Evolutionary conservation across 2,888 invertebrate genomes (phyloP).

Genomic region (Acronicta alni): DNA sequence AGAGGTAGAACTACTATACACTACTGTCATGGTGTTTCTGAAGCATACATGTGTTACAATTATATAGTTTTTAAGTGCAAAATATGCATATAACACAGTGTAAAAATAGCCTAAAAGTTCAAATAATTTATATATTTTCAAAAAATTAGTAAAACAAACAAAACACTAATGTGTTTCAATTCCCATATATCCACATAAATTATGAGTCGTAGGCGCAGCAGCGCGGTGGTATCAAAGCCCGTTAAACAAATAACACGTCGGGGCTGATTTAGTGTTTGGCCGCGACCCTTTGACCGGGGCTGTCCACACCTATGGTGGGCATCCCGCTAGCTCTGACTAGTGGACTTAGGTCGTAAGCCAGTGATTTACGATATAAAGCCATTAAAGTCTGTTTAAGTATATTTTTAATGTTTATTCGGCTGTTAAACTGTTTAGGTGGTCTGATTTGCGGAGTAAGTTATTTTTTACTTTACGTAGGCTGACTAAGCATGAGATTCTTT

Average conservation of each 20-base stretch:
- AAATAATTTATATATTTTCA: constrained; percentile 12
- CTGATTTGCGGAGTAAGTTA: not conserved
- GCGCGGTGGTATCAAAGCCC: constrained; percentile 64
- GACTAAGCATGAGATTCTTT: too few species aligned
- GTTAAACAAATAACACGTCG: constrained; percentile 78
- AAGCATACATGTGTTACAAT: too few species aligned
- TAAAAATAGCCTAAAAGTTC: not conserved
- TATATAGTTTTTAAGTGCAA: not conserved
- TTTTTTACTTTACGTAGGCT: too few species aligned
- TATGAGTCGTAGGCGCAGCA: constrained; percentile 47
- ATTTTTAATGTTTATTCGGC: constrained; percentile 22
- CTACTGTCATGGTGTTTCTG: too few species aligned
- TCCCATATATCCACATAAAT: constrained; percentile 52
- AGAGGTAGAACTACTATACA: constrained; percentile 1
- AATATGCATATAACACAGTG: not conserved
- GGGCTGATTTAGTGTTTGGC: constrained; percentile 69
- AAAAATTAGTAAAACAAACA: constrained; percentile 38
- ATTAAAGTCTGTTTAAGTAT: constrained; percentile 29
- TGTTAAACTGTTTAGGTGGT: constrained; percentile 6
- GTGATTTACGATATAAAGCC: constrained; percentile 50
- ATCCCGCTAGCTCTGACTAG: constrained; percentile 66
- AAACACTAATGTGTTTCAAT: constrained; percentile 50
- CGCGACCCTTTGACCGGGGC: constrained; percentile 56
- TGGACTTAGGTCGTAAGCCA: constrained; percentile 55
- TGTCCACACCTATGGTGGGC: constrained; percentile 83